Base-by-base conservation (phyloP, 2,888 invertebrate genomes). In the Drosophila merina region DNA sequence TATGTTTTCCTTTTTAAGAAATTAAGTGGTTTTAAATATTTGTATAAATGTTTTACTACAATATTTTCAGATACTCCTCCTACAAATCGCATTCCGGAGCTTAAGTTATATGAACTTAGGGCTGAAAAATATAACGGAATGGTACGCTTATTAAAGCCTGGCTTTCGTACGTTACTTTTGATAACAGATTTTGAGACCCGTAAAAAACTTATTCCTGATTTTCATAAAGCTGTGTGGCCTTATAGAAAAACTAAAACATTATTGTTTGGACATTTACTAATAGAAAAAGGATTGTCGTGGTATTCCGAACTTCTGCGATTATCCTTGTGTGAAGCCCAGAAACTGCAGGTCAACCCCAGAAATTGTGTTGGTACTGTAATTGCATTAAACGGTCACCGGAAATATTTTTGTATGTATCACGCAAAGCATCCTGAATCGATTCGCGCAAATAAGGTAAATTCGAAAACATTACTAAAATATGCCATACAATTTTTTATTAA, bases 401-500 rank as follows among this genome's bases (percentile, higher is more conserved):
- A 98, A 92, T 99, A 99, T 93, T 99, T 98, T 93, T 99, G 98
- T 92, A 98, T 99, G 93, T 99, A 98, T 93, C 99, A 99, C 93
- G 97, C 97, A 62, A 98, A 97, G 92, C 98, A 98, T 92, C 96
- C 97, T 1, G 97, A 97, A 92, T 93, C 94, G 66, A 93, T 93
- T 75, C 94, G 94, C 85, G 94, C 95, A 48, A 94, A 94, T 57
- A 95, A 95, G 93, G 95, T 95, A 91, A 75, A 6, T 40, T 10
- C 4, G 1, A 4, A 28, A 28, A 28, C 20, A 20, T 20, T 2
- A 20, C 1, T 20, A 20, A 20, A 20, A 20, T 20, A 20, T 20
- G 20, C 20, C 20, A 20, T 2, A 20, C 1, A 1, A 20, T 20
- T 20, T 20, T 12, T 31, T 20, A 20, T 20, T 20, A 20, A 20